These are phyloP conservation scores for Napeogenes inachia DNA, from an alignment of 2,888 invertebrate genomes.

Conservation along the genomic window DNA sequence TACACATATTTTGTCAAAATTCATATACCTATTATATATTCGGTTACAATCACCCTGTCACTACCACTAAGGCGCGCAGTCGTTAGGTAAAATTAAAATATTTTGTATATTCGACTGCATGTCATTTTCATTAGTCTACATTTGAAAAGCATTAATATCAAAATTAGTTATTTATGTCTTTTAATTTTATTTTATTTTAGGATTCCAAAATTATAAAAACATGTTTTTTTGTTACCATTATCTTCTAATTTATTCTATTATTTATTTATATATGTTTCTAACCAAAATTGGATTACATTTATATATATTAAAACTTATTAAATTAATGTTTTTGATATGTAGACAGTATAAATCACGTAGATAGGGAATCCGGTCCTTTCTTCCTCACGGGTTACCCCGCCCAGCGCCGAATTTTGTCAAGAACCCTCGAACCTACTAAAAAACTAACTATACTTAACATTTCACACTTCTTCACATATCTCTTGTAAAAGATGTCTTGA, in stretches of 20 bases:
- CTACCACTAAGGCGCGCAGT: slow-evolving; percentile 64
- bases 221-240: slow-evolving; percentile 18
- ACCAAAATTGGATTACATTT: not conserved
- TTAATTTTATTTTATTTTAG: slow-evolving; percentile 18
- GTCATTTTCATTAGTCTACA: slow-evolving; percentile 62
- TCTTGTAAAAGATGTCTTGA: slow-evolving; percentile 42
- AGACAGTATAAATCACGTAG: slow-evolving; percentile 57
- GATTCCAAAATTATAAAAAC: slow-evolving; percentile 17
- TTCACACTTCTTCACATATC: slow-evolving; percentile 58
- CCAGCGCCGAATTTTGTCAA: slow-evolving; percentile 67
- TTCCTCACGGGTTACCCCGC: slow-evolving; percentile 68
- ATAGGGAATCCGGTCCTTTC: slow-evolving; percentile 55
- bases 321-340: slow-evolving; percentile 61
- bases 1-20: slow-evolving; percentile 51
- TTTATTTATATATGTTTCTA: slow-evolving; percentile 12
- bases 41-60: slow-evolving; percentile 54
- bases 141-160: slow-evolving; percentile 52
- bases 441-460: slow-evolving; percentile 57
- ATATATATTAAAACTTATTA: slow-evolving; percentile 13
- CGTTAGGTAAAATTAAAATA: slow-evolving; percentile 38
- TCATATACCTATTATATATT: slow-evolving; percentile 43
- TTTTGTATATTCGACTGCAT: slow-evolving; percentile 58
- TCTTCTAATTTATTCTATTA: slow-evolving; percentile 14
- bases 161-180: slow-evolving; percentile 10
- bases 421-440: slow-evolving; percentile 52